Percentiles rank a stretch among this genome's conserved stretches.
phyloP scores from a whole-genome alignment of 2,888 invertebrate genomes.

The Epirrita christyi region DNA sequence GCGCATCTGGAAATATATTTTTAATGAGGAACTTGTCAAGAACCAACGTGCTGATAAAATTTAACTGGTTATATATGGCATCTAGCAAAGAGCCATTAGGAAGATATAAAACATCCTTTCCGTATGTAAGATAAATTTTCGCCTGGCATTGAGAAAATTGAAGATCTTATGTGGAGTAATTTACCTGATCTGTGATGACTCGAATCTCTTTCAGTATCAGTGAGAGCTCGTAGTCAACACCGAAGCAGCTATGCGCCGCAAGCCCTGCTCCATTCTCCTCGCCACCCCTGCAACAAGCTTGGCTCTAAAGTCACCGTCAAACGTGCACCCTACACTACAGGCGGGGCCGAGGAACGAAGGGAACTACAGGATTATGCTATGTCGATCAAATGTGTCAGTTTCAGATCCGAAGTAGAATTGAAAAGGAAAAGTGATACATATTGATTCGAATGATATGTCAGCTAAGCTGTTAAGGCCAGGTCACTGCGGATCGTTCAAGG shows the following conservation, averaged over 20 bases:
- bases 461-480: constrained; percentile 75
- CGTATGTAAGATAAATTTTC: neutral
- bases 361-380: constrained; percentile 73
- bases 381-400: constrained; percentile 61
- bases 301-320: constrained; percentile 75
- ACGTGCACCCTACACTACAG: constrained; percentile 74
- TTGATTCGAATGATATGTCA: constrained; percentile 45
- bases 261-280: constrained; percentile 90
- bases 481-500: constrained; percentile 80
- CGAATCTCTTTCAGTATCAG: constrained; percentile 97
- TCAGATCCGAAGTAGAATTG: constrained; percentile 64
- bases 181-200: constrained; percentile 95
- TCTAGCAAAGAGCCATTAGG: neutral
- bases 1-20: constrained; percentile 88
- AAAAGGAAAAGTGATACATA: constrained; percentile 52
- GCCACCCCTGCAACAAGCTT: constrained; percentile 75
- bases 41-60: neutral
- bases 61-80: neutral
- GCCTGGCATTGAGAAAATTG: neutral
- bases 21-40: neutral
- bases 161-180: neutral
- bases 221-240: constrained; percentile 96
- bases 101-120: neutral
- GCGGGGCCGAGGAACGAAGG: constrained; percentile 78
- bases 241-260: constrained; percentile 94